phyloP scores from a whole-genome alignment of 35 echinoderm and acorn worm genomes.

The Lytechinus pictus region DNA sequence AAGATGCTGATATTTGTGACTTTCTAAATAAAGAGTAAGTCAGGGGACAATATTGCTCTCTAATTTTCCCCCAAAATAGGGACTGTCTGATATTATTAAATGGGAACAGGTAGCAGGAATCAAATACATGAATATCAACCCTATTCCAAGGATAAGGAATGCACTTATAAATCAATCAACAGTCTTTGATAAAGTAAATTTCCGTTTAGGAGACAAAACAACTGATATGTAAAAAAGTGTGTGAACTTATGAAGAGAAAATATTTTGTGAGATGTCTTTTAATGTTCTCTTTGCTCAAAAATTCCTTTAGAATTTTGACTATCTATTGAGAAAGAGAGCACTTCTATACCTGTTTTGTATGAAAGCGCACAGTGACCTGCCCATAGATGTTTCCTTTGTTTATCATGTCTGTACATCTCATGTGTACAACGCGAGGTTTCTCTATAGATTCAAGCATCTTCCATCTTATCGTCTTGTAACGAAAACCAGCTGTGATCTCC shows the following conservation, averaged over 20 bases:
- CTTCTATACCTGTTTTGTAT: constrained; percentile 84
- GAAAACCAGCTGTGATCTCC: constrained; percentile 93
- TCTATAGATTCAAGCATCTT: constrained; percentile 92
- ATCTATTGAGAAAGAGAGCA: too few relatives aligned
- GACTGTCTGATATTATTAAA: background rate
- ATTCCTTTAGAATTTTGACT: too few relatives aligned
- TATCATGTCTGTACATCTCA: constrained; percentile 91
- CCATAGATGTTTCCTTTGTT: constrained; percentile 88
- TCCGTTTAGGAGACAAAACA: background rate
- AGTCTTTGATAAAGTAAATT: background rate
- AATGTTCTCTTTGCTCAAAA: too few relatives aligned
- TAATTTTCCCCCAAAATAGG: too few relatives aligned
- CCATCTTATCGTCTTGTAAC: constrained; percentile 92
- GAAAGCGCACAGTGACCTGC: constrained; percentile 95
- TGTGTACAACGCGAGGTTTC: constrained; percentile 94
- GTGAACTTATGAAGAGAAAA: background rate
- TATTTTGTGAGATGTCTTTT: background rate
- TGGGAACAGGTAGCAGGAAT: background rate
- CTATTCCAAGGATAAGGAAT: too few relatives aligned
- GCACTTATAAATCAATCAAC: background rate
- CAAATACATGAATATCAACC: background rate
- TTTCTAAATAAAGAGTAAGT: too few relatives aligned
- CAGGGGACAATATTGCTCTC: too few relatives aligned
- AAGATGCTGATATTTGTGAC: too few relatives aligned
- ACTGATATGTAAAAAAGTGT: background rate